These are phyloP conservation scores for Deroplatys truncata DNA, from an alignment of 2,888 invertebrate genomes.

Conservation along the genomic window DNA sequence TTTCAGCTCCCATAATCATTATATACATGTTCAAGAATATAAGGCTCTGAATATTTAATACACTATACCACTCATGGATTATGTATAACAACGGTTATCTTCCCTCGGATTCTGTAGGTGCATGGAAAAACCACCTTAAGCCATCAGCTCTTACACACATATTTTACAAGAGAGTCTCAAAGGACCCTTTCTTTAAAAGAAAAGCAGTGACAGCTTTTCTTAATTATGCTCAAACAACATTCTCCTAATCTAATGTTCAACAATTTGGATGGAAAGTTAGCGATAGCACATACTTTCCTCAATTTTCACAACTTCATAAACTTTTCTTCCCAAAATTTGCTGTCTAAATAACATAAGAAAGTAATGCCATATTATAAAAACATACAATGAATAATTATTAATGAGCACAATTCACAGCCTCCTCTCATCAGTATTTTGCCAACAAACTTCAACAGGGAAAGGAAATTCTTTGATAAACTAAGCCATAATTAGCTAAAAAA, in stretches of 20 bases:
- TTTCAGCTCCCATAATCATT: constrained; percentile 42
- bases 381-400: not conserved
- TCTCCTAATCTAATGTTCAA: too few species aligned
- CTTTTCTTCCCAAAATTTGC: not conserved
- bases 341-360: not conserved
- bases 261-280: not conserved
- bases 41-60: constrained; percentile 14
- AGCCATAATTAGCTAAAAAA: not conserved
- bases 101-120: not conserved
- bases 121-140: not conserved
- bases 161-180: not conserved
- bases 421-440: not conserved
- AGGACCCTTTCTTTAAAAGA: not conserved
- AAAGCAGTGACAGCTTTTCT: not conserved
- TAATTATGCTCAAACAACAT: not conserved
- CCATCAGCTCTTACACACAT: not conserved
- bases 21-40: constrained; percentile 7
- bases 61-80: not conserved
- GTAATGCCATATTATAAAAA: not conserved
- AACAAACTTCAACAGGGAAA: constrained; percentile 4
- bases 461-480: not conserved
- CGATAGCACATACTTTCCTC: not conserved
- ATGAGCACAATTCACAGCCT: constrained; percentile 14
- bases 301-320: not conserved
- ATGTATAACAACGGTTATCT: not conserved